Evolutionary conservation across 2,113 vertebrate genomes (phyloP).

Genomic region (Mus musculus): GRCm39 chr5:135730001-135730500

Average conservation of each 20-base stretch:
- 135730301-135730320: background rate
- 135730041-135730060: background rate
- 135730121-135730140: background rate
- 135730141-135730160: background rate
- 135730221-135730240: background rate
- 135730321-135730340: background rate
- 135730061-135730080: background rate
- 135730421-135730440: background rate
- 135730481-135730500: background rate
- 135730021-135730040: too few relatives aligned
- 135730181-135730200: background rate
- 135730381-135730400: background rate
- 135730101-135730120: background rate
- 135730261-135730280: background rate
- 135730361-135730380: background rate
- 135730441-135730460: background rate
- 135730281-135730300: background rate
- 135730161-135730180: background rate
- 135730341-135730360: background rate
- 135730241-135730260: background rate
- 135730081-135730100: background rate
- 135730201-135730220: background rate
- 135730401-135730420: background rate
- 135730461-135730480: background rate
- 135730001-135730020: background rate